These are phyloP conservation scores for Opisthocomus hoazin DNA, from an alignment of 2,113 vertebrate species.

Conservation along the genomic window DNA sequence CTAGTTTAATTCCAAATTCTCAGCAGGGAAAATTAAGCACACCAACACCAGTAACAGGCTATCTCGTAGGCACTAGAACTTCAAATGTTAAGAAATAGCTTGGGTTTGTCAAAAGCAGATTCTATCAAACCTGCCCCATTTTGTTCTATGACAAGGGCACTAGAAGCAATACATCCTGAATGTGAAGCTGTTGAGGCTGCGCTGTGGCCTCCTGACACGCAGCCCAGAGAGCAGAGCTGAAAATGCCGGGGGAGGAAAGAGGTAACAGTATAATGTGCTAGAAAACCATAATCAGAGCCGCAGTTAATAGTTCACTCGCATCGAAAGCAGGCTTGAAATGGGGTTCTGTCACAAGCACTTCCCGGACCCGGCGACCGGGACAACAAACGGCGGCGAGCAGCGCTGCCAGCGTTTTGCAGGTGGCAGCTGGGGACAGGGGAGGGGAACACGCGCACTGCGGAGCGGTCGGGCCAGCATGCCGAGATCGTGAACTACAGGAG, in stretches of 20 bases:
- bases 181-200: neutral
- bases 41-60: neutral
- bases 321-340: fast-evolving
- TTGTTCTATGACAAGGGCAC: neutral
- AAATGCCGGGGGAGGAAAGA: neutral
- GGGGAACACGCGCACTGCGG: fast-evolving
- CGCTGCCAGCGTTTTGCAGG: fast-evolving
- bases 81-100: fast-evolving
- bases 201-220: neutral
- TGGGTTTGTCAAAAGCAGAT: neutral
- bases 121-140: neutral
- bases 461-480: fast-evolving
- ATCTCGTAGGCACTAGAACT: neutral
- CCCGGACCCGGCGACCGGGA: fast-evolving
- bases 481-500: fast-evolving
- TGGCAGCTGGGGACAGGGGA: neutral
- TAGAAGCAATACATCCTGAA: neutral
- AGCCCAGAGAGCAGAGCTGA: neutral
- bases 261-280: neutral
- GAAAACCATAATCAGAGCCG: neutral
- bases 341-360: neutral
- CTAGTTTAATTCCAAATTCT: neutral
- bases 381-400: too few relatives aligned
- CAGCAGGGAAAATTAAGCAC: neutral
- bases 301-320: neutral